Conservation (phyloP, 2,797 vertebrate genomes). For the Pseudochromis fuscus region DNA sequence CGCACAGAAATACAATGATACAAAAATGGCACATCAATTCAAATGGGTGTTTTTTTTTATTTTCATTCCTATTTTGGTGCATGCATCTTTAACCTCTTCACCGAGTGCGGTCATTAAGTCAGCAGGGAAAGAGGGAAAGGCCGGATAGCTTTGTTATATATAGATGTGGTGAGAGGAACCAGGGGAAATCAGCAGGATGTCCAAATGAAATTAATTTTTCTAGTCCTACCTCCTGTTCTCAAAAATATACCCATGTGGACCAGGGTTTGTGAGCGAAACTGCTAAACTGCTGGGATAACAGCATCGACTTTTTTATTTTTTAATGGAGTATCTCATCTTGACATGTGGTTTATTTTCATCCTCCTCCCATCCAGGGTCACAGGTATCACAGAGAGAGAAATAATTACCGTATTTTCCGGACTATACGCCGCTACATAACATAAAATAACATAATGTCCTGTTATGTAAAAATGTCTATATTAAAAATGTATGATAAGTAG, state of each 20-base stretch:
- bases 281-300: not conserved
- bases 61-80: constrained; percentile 37
- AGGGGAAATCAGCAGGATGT: constrained; percentile 58
- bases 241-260: not conserved
- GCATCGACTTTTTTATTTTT: too few relatives aligned
- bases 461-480: too few relatives aligned
- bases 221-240: too few relatives aligned
- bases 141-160: constrained; percentile 50
- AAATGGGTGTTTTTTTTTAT: constrained; percentile 15
- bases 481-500: too few relatives aligned
- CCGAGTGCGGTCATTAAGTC: constrained; percentile 43
- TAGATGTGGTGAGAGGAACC: constrained; percentile 48
- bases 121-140: constrained; percentile 45
- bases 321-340: too few relatives aligned
- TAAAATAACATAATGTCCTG: too few relatives aligned
- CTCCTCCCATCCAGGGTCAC: too few relatives aligned
- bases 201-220: constrained; percentile 25
- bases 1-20: not conserved
- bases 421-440: too few relatives aligned
- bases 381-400: too few relatives aligned
- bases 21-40: constrained; percentile 7
- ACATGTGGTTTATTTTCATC: too few relatives aligned
- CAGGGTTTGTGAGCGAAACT: constrained; percentile 17
- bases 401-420: too few relatives aligned
- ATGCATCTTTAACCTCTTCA: not conserved